Base-by-base conservation (phyloP, 2,113 vertebrate genomes). In the Piaya cayana region DNA sequence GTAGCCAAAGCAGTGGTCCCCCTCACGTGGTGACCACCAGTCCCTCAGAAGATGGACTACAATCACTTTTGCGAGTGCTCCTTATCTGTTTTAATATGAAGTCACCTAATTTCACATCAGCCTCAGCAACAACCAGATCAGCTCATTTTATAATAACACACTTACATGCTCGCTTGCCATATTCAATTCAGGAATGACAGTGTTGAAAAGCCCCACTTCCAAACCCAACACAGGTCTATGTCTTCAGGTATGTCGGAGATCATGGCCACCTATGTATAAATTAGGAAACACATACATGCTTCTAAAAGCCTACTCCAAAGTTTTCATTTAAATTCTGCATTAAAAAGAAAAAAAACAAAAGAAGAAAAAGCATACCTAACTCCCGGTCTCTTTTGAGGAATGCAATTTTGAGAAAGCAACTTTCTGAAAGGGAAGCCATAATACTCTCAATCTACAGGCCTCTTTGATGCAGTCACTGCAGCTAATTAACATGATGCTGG, bases 121-220 rank as follows among this genome's bases (percentile, higher is more conserved):
- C 47, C 37, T 71, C 5, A 2, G 56, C 49, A 91, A 64, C 36
- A 58, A 58, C 30, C 53, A 83, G 72, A 76, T 42, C 15, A 27
- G 29, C 37, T 82, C 34, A 50, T 52, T 1, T 47, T 26, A 26
- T n/a, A 62, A 1, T 21, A 27, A 83, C 36, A 68, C 39, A 34
- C 8, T 39, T 1, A 0, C 59, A n/a, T 5, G 52, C 17, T 21
- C 3, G 0, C 29, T 47, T 42, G 37, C 49, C 26, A 53, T 9
- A 42, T 15, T 60, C 21, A 22, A 9, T 14, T 19, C 42, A 67
- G 26, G 14, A 82, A 32, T 11, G 34, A 42, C 20, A 43, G 18
- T 1, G 6, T 43, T 7, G 7, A 65, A n/a, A n/a, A 75, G 53
- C 19, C 47, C 36, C 4, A 0, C n/a, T 74, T 32, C 42, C 50